Percentiles rank a stretch among this genome's conserved stretches.
Conservation (phyloP, 2,888 invertebrate genomes). For the Hipparchia semele region DNA sequence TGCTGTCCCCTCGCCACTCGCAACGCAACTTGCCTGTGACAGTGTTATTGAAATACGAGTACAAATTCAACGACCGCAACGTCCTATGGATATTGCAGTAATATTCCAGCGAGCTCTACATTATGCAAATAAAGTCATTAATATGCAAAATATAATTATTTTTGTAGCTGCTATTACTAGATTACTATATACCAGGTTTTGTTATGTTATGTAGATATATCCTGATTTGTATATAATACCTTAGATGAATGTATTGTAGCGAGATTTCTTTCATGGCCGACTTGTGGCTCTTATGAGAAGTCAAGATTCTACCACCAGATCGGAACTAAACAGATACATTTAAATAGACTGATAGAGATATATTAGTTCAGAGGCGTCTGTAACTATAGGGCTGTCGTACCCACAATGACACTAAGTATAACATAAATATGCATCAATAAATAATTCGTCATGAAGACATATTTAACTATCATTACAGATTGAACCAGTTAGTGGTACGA, state of each 20-base stretch:
- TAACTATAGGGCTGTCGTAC: no score
- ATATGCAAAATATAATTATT: conserved; percentile 6
- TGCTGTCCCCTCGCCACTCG: neutral
- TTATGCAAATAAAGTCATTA: neutral
- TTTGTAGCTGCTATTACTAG: neutral
- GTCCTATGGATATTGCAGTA: conserved; percentile 7
- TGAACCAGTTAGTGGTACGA: neutral
- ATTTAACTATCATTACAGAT: no score
- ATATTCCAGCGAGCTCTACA: neutral
- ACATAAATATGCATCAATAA: no score
- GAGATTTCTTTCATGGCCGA: neutral
- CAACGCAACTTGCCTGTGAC: neutral
- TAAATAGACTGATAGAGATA: no score
- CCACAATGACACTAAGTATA: no score
- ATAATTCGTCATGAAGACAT: no score
- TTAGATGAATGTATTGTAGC: neutral
- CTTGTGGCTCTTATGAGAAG: no score
- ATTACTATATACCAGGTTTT: neutral
- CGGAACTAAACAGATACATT: no score
- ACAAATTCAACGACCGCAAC: neutral
- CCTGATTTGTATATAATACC: neutral
- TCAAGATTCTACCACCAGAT: no score
- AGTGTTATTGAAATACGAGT: conserved; percentile 1
- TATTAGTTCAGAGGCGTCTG: no score
- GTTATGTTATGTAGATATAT: neutral